Base-by-base conservation (phyloP, 2,113 vertebrate genomes). In the Rynchops niger region DNA sequence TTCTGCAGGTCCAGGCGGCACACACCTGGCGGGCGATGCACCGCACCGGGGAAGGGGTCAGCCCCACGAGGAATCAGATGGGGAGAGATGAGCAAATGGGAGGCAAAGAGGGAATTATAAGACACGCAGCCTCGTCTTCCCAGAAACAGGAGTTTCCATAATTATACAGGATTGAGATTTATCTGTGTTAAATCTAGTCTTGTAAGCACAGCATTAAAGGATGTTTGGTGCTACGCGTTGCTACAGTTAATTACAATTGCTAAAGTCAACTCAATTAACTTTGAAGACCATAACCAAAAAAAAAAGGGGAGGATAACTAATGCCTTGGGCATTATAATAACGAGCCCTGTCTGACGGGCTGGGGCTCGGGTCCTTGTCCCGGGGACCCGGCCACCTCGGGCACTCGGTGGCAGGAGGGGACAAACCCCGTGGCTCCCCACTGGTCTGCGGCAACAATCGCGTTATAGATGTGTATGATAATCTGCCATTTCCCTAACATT, bases 1-100 rank as follows among this genome's bases (percentile, higher is more conserved):
- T 99, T 99, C 97, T 99, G 99, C 92, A 98, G 98, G 96, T 99
- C 98, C 70, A 99, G 99, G 26, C 98, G 96, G 95, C 98, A 98
- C 76, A 98, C 66, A 0, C 98, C 98, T 99, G 86, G 27, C 9
- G 21, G 63, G n/a, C 19, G 4, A 30, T 1, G 27, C 26, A 11
- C 17, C 11, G 0, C 1, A 4, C 42, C 25, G 17, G 36, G 50
- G 22, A 18, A 4, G 27, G 62, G 17, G 29, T 15, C 73, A 12
- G 70, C 63, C 92, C 90, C 58, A 0, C 0, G 1, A 13, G 3
- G 84, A 34, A 21, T 9, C 38, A 5, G 12, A 5, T 7, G 5
- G 67, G 56, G 56, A 36, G 79, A 43, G 45, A 34, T 1, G 1
- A 61, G 45, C 30, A 50, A 62, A 15, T 0, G 4, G 53, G 62